Conservation (phyloP, 2,113 vertebrate genomes). For the Pleuronectes platessa region DNA sequence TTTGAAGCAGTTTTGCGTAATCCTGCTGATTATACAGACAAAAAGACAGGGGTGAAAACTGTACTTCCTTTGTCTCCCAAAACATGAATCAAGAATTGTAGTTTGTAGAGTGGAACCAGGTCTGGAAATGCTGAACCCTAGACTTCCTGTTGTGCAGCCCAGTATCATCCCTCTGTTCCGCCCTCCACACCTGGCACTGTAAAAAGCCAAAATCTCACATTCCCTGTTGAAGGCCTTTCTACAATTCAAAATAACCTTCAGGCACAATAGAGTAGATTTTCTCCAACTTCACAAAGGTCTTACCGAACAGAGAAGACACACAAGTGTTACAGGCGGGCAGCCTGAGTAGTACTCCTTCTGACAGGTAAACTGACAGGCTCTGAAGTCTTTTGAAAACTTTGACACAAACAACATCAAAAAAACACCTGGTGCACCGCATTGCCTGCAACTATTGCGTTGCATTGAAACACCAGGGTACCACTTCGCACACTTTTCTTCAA, state of each 20-base stretch:
- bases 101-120: background rate
- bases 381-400: background rate
- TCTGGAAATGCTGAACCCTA: background rate
- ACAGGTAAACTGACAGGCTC: background rate
- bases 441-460: background rate
- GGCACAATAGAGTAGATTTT: background rate
- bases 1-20: too few relatives aligned
- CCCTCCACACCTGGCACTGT: background rate
- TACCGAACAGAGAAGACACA: background rate
- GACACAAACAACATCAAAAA: background rate
- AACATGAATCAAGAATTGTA: too few relatives aligned
- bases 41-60: too few relatives aligned
- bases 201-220: too few relatives aligned
- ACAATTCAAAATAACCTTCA: background rate
- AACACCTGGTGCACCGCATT: background rate
- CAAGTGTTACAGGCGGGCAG: background rate
- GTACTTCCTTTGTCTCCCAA: too few relatives aligned
- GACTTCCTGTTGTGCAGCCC: background rate
- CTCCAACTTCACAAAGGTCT: background rate
- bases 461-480: background rate
- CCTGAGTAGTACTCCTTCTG: background rate
- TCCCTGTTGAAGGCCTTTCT: background rate
- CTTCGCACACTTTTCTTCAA: background rate
- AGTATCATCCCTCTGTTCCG: background rate
- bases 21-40: too few relatives aligned